Base-by-base conservation (phyloP, 2,797 vertebrate species). In the Pangasius macronema region DNA sequence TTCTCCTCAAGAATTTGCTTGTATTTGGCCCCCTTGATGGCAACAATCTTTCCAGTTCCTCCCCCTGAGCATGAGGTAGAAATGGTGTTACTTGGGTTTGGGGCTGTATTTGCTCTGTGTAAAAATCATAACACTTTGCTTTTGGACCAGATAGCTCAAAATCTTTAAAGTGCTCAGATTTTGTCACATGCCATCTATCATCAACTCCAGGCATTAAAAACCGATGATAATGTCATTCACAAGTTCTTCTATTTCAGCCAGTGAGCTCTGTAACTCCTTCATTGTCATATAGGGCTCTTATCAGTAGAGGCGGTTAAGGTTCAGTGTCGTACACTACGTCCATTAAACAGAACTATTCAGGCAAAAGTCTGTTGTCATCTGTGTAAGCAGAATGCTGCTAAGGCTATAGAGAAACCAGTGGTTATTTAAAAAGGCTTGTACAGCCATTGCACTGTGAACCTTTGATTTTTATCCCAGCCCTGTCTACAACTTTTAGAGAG, bases 401-500 rank as follows among this genome's bases (percentile, higher is more conserved):
- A 77, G n/a, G 20, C 53, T 59, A 10, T 39, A 57, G 30, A 36
- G 30, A 36, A 36, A 39, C 5, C 20, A 39, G 53, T 59, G 0
- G 3, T 27, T 42, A 42, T 63, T 82, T 49, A 1, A 82, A 82
- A 84, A 53, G n/a, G 49, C n/a, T 27, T 51, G n/a, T 13, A 53
- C 33, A 59, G 6, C 7, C 33, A 61, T 59, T 27, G 14, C 53
- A 51, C 18, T 83, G 42, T 83, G 24, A 67, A 49, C 30, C 13
- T 65, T 73, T 20, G 5, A 22, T 51, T 79, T 46, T 63, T 9
- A 57, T 33, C 22, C 51, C 33, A 24, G 8, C 7, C 3, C n/a
- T 87, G 3, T 7, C 39, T 10, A n/a, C 33, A 72, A 20, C 65
- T 93, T 94, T 85, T 91, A 99, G 98, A 96, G 91, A 96, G 93